Evolutionary conservation across 2,888 invertebrate genomes (phyloP).

Genomic region (Boloria euphrosyne): DNA sequence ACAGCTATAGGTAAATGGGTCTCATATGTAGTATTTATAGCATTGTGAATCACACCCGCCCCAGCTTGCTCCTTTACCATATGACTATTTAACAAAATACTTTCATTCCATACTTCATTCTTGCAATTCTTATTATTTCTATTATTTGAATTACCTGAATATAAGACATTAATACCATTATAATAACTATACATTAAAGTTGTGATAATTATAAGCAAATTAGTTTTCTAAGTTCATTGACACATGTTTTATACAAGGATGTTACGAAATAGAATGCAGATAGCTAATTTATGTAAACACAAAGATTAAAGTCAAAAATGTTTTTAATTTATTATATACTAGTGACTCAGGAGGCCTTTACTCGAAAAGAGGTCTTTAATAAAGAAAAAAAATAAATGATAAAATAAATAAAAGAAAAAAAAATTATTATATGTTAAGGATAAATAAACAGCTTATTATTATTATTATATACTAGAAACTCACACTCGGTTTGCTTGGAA

Average conservation of each 20-base stretch:
- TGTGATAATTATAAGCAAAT: not conserved
- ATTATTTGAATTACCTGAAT: conserved; percentile 30
- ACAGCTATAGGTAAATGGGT: conserved; percentile 2
- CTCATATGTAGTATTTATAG: conserved; percentile 8
- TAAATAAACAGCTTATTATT: too few species aligned
- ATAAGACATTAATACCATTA: not conserved
- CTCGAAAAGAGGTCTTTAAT: too few species aligned
- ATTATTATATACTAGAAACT: too few species aligned
- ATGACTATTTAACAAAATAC: not conserved
- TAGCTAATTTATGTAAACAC: too few species aligned
- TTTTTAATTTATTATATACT: too few species aligned
- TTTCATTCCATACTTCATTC: conserved; percentile 13
- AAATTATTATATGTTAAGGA: too few species aligned
- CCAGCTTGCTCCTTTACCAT: conserved; percentile 1
- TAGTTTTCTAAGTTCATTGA: not conserved
- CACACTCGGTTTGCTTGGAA: too few species aligned
- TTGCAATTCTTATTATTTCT: conserved; percentile 16
- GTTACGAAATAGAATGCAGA: too few species aligned
- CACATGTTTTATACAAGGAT: not conserved
- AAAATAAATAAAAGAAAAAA: too few species aligned
- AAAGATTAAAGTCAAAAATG: too few species aligned
- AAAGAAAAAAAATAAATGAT: too few species aligned
- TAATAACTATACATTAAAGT: not conserved
- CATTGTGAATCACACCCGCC: conserved; percentile 9
- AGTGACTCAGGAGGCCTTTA: too few species aligned